These are phyloP conservation scores for Bathynomus jamesi DNA, from an alignment of 1,140 invertebrate species.

Conservation along the genomic window DNA sequence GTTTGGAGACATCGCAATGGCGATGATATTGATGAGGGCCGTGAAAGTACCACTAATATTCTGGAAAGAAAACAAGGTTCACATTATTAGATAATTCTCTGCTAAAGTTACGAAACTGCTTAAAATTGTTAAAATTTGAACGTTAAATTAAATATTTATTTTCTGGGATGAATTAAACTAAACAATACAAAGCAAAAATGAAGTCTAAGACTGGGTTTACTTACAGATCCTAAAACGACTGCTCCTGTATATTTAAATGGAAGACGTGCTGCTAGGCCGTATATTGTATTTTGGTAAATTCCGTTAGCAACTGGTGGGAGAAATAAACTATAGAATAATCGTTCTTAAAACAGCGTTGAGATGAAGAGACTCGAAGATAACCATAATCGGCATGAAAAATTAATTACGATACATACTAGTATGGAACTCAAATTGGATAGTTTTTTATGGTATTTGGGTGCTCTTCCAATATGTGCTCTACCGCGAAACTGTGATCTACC, in stretches of 20 bases:
- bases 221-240: conserved; percentile 80
- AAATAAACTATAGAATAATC: not conserved
- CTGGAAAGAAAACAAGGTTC: conserved; percentile 50
- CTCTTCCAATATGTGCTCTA: too few relatives aligned
- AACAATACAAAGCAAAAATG: too few relatives aligned
- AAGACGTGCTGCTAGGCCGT: conserved; percentile 85
- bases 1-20: conserved; percentile 62
- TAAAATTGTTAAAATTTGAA: too few relatives aligned
- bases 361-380: too few relatives aligned
- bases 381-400: conserved; percentile 43
- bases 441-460: too few relatives aligned
- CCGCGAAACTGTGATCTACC: too few relatives aligned
- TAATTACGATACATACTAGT: not conserved
- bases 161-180: too few relatives aligned
- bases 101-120: too few relatives aligned
- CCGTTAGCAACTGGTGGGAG: conserved; percentile 88
- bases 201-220: too few relatives aligned
- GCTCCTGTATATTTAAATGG: conserved; percentile 90
- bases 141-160: too few relatives aligned
- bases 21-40: conserved; percentile 67
- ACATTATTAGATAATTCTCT: too few relatives aligned
- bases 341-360: not conserved
- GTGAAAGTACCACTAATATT: conserved; percentile 92
- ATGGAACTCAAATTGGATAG: too few relatives aligned
- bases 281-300: conserved; percentile 96